phyloP scores from a whole-genome alignment of 1,140 invertebrate species.

The Hycleus phaleratus region DNA sequence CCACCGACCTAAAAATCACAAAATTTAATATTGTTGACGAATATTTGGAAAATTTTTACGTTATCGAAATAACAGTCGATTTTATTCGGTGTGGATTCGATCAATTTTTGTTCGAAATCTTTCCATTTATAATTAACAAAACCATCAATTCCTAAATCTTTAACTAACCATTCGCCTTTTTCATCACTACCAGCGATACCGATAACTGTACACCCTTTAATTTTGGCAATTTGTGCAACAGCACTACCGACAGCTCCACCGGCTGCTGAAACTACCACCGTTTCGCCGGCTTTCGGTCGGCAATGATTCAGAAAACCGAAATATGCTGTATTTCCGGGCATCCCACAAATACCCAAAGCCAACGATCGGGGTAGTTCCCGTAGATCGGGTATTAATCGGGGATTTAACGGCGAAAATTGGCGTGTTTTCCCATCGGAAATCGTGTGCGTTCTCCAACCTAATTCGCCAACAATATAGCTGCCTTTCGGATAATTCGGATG shows the following conservation, averaged over 20 bases:
- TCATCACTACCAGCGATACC: slow-evolving; percentile 61
- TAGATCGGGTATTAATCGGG: background rate
- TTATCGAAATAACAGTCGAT: slow-evolving; percentile 70
- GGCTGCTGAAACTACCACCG: slow-evolving; percentile 57
- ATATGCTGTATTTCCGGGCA: slow-evolving; percentile 61
- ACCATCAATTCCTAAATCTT: slow-evolving; percentile 54
- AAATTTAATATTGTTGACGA: too few species aligned
- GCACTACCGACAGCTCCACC: slow-evolving; percentile 62
- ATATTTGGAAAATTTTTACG: background rate
- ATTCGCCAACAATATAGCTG: slow-evolving; percentile 42
- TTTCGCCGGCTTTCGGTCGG: slow-evolving; percentile 53
- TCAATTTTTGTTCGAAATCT: slow-evolving; percentile 46
- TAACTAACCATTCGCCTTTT: slow-evolving; percentile 59
- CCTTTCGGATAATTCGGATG: slow-evolving; percentile 43
- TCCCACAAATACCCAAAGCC: slow-evolving; percentile 46
- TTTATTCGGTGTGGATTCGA: slow-evolving; percentile 53
- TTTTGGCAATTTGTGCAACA: slow-evolving; percentile 66
- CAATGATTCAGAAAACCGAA: slow-evolving; percentile 61
- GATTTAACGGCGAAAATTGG: background rate
- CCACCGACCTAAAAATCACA: slow-evolving; percentile 41
- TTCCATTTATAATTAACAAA: slow-evolving; percentile 63
- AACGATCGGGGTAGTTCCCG: slow-evolving; percentile 33
- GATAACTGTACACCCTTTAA: slow-evolving; percentile 57
- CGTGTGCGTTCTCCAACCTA: slow-evolving; percentile 50
- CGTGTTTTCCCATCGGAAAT: slow-evolving; percentile 24